Percentiles rank a stretch among this genome's conserved stretches.
phyloP scores from a whole-genome alignment of 2,113 vertebrate species.

The Eptesicus fuscus region DNA sequence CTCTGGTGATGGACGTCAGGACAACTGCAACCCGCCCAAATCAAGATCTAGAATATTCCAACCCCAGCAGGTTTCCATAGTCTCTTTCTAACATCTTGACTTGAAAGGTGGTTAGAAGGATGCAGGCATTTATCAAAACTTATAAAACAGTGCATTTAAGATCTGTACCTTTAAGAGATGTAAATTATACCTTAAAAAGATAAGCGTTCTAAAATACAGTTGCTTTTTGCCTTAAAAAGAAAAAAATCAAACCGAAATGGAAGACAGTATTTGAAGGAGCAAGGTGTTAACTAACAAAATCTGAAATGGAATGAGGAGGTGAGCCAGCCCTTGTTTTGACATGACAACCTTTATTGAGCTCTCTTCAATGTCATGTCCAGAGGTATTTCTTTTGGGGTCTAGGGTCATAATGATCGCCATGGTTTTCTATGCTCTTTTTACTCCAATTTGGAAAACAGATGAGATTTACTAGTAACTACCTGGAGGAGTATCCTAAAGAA shows the following conservation, averaged over 20 bases:
- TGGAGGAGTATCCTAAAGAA: neutral
- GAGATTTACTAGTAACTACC: neutral
- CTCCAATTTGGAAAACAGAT: constrained; percentile 33
- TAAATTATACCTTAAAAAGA: neutral
- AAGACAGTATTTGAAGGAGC: neutral
- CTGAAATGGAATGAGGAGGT: neutral
- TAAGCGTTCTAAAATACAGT: neutral
- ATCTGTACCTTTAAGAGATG: neutral
- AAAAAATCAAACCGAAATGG: neutral
- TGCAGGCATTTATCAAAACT: neutral
- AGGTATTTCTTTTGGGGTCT: neutral
- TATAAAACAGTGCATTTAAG: neutral
- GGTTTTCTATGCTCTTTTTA: neutral
- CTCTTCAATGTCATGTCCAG: neutral
- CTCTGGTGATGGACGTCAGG: neutral
- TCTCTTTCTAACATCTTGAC: neutral
- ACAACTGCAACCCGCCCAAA: neutral
- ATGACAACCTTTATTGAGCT: neutral
- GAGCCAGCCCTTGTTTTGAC: neutral
- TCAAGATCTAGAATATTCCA: neutral
- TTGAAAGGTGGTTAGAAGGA: neutral
- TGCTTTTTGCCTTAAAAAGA: neutral
- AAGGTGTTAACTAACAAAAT: neutral
- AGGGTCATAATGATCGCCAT: neutral
- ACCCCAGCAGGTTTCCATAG: neutral